Evolutionary conservation across 1,140 invertebrate genomes (phyloP).

Genomic region (Megathymus violae): DNA sequence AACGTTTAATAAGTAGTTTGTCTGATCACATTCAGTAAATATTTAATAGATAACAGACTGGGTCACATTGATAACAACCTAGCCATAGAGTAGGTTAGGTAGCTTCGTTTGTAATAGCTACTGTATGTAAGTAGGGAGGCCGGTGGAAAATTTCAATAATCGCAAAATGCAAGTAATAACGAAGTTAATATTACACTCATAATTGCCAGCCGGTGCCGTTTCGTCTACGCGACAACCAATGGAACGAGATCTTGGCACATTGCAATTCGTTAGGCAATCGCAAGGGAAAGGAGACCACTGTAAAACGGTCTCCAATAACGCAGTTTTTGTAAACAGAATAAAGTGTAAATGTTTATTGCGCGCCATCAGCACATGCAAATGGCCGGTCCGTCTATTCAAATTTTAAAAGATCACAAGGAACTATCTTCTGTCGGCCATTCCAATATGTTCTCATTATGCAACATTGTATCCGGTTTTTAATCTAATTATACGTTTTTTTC

Average conservation of each 20-base stretch:
- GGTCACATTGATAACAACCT: constrained; percentile 1
- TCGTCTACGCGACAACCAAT: constrained; percentile 43
- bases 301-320: constrained; percentile 33
- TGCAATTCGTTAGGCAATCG: constrained; percentile 22
- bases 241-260: constrained; percentile 21
- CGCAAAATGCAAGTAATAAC: neutral
- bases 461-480: constrained; percentile 1
- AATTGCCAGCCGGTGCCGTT: constrained; percentile 41
- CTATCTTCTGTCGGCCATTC: constrained; percentile 1
- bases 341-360: constrained; percentile 49
- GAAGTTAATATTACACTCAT: constrained; percentile 13
- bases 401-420: constrained; percentile 17
- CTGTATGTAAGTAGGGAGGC: neutral
- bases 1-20: constrained; percentile 3
- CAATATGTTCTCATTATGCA: neutral
- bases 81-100: neutral
- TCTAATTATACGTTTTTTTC: neutral
- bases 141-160: constrained; percentile 22
- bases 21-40: constrained; percentile 12
- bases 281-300: constrained; percentile 20
- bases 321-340: constrained; percentile 60
- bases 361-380: constrained; percentile 25
- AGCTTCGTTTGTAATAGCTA: no score
- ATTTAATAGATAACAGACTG: constrained; percentile 13
- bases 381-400: constrained; percentile 13